A percentile compares a stretch with the other conserved stretches of the same genome.
Evolutionary conservation across 2,888 invertebrate genomes (phyloP).

Genomic region (Troglohyphantes excavatus): DNA sequence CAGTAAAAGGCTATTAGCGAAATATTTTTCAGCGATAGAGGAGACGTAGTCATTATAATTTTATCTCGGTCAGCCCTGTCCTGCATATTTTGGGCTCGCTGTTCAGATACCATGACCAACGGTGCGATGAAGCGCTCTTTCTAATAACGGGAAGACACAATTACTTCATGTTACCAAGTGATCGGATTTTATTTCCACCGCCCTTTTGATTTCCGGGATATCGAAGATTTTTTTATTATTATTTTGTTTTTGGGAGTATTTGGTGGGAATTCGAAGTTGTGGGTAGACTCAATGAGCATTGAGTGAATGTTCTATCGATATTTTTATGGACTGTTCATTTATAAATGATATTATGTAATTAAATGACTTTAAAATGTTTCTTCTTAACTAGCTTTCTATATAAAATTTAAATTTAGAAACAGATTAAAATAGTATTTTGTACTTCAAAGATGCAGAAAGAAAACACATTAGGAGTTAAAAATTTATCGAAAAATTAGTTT

Average conservation of each 20-base stretch:
- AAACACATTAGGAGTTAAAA: too few species aligned
- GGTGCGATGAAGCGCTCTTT: conserved; percentile 65
- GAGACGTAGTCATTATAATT: conserved; percentile 70
- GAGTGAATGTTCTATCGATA: not conserved
- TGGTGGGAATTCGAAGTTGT: not conserved
- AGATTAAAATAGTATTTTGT: too few species aligned
- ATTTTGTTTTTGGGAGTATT: not conserved
- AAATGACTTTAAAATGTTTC: not conserved
- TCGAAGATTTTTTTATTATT: not conserved
- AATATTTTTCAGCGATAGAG: conserved; percentile 66
- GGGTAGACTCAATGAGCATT: not conserved
- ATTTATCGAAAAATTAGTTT: too few species aligned
- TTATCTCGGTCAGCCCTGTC: conserved; percentile 25
- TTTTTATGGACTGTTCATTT: too few species aligned
- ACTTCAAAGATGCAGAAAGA: too few species aligned
- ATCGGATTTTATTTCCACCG: conserved; percentile 52
- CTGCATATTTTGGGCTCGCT: conserved; percentile 54
- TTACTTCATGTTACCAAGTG: conserved; percentile 70
- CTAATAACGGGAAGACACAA: conserved; percentile 65
- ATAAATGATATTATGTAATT: too few species aligned
- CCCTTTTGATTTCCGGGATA: conserved; percentile 44
- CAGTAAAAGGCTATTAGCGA: conserved; percentile 61
- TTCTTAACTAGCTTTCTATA: too few species aligned
- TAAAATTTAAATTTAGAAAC: too few species aligned
- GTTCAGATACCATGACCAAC: conserved; percentile 42